These are phyloP conservation scores for Drosophila eugracilis DNA, from an alignment of 1,140 invertebrate genomes.

Conservation along the genomic window DNA sequence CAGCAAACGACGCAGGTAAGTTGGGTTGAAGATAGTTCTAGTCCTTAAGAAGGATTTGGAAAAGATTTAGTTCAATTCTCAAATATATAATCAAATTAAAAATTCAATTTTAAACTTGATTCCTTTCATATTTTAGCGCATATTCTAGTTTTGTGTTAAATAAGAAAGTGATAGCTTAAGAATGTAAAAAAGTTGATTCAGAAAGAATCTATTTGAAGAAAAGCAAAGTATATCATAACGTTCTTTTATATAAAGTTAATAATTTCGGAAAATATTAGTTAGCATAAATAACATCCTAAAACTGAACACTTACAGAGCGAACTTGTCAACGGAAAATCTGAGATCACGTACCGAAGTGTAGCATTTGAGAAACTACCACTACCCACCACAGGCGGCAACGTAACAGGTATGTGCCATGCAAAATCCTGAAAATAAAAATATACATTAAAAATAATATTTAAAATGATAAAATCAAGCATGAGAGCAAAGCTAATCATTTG, in stretches of 20 bases:
- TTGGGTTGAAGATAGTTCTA: too few species aligned
- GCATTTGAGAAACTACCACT: constrained; percentile 90
- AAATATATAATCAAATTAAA: not conserved
- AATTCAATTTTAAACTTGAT: too few species aligned
- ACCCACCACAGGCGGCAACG: constrained; percentile 89
- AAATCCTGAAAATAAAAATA: not conserved
- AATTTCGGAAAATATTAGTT: too few species aligned
- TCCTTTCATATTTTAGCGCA: too few species aligned
- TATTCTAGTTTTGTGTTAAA: too few species aligned
- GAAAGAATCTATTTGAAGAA: too few species aligned
- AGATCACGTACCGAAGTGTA: constrained; percentile 87
- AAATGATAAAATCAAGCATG: constrained; percentile 4
- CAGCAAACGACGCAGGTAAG: constrained; percentile 79
- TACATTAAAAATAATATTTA: constrained; percentile 13
- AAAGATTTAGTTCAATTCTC: not conserved
- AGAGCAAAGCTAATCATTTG: constrained; percentile 28
- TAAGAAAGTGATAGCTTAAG: too few species aligned
- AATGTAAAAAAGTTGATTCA: too few species aligned
- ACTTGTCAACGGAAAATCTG: constrained; percentile 76
- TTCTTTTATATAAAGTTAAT: not conserved
- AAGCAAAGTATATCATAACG: too few species aligned
- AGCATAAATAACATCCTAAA: not conserved
- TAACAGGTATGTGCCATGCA: constrained; percentile 87
- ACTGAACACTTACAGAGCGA: constrained; percentile 53
- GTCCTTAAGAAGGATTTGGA: not conserved